Base-by-base conservation (phyloP, 2,113 vertebrate species). In the Malurus elegans region DNA sequence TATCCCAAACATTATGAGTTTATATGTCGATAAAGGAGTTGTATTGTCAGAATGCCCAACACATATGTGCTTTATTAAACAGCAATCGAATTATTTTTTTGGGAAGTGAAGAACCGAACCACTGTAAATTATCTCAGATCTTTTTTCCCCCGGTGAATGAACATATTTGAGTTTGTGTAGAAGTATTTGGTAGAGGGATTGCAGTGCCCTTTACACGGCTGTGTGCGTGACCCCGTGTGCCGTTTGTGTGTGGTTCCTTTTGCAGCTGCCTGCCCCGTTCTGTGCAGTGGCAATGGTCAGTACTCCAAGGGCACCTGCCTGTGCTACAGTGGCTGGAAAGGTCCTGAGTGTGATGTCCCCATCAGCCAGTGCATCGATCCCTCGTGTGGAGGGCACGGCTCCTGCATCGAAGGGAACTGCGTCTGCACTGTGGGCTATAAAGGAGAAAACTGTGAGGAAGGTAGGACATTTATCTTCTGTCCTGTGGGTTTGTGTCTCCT, bases 311-410 rank as follows among this genome's bases (percentile, higher is more conserved):
- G 99, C 90, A 98, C 98, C 18, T 99, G 99, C 95, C 98, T 99
- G 74, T 99, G 99, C 97, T 99, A 99, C 98, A 99, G 99, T 47
- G 99, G 99, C 96, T 99, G 99, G 99, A 99, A 99, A 96, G 99
- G 99, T 4, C 98, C 99, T 0, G 99, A 99, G 73, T 99, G 99
- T 4, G 99, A 99, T 7, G 98, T 99, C 48, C 99, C 99, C 65
- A 81, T 97, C 97, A 99, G 98, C 69, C 99, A 99, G 97, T 99
- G 99, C 90, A 99, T 99, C 54, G 99, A 99, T 96, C 99, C 99
- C 38, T 98, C 98, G 3, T 99, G 99, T 60, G 98, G 99, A 51
- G 98, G 99, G 83, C 99, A 99, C 5, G 99, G 99, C 93, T 98
- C 99, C 96, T 99, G 99, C 97, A 98, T 98, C 5, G 98, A 99